phyloP scores from a whole-genome alignment of 2,888 invertebrate genomes.

The Uropetala carovei region DNA sequence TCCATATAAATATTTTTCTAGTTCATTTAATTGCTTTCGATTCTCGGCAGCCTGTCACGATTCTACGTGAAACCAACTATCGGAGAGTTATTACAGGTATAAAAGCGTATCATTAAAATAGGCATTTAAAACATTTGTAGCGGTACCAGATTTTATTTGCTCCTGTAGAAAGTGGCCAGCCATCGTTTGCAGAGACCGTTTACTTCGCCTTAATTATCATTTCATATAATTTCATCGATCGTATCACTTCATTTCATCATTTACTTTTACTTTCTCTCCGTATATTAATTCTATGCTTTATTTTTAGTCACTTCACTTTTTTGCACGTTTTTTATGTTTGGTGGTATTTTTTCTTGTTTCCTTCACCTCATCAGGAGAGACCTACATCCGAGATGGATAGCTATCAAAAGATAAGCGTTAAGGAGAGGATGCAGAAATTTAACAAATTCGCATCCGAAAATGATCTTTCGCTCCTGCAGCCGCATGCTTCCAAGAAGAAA shows the following conservation, averaged over 20 bases:
- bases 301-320: not conserved
- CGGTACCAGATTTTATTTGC: no score
- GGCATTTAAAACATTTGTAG: no score
- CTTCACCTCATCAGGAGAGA: conserved; percentile 63
- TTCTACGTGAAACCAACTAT: no score
- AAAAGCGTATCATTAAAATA: no score
- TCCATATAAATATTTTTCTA: no score
- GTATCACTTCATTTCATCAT: conserved; percentile 45
- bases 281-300: not conserved
- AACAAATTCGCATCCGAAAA: conserved; percentile 92
- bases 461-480: conserved; percentile 73
- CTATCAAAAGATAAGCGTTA: conserved; percentile 86
- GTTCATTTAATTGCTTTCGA: no score
- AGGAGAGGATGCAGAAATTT: conserved; percentile 94
- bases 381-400: conserved; percentile 69
- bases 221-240: no score
- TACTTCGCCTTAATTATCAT: no score
- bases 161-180: no score
- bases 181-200: no score
- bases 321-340: conserved; percentile 17
- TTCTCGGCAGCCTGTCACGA: no score
- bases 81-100: no score
- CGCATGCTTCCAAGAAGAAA: conserved; percentile 75
- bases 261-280: not conserved
- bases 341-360: conserved; percentile 53